These are phyloP conservation scores for Drosophila azteca DNA, from an alignment of 1,140 invertebrate genomes.

Conservation along the genomic window DNA sequence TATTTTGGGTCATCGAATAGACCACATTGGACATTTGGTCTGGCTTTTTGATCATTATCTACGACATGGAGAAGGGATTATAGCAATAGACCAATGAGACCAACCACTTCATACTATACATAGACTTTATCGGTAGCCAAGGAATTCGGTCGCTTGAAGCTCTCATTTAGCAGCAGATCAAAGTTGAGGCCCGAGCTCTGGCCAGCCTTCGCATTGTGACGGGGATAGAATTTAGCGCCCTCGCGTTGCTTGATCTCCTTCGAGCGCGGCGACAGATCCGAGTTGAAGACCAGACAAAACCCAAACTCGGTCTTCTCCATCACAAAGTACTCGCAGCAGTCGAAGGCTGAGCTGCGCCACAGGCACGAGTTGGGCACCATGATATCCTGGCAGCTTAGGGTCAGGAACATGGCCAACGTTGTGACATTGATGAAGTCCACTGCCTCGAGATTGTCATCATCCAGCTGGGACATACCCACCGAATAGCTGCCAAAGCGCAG, in stretches of 20 bases:
- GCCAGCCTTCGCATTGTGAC: slow-evolving; percentile 68
- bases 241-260: slow-evolving; percentile 24
- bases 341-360: slow-evolving; percentile 56
- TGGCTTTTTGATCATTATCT: slow-evolving; percentile 74
- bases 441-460: slow-evolving; percentile 63
- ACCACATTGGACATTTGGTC: slow-evolving; percentile 58
- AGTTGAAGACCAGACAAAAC: slow-evolving; percentile 68
- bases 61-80: neutral
- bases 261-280: slow-evolving; percentile 47
- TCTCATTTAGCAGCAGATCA: slow-evolving; percentile 41
- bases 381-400: slow-evolving; percentile 55
- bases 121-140: slow-evolving; percentile 62
- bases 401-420: slow-evolving; percentile 37
- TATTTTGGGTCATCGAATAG: slow-evolving; percentile 68
- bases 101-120: slow-evolving; percentile 8
- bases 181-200: slow-evolving; percentile 66
- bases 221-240: slow-evolving; percentile 57
- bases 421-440: slow-evolving; percentile 58
- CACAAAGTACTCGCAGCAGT: slow-evolving; percentile 69
- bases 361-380: slow-evolving; percentile 40
- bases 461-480: slow-evolving; percentile 39
- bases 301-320: slow-evolving; percentile 71
- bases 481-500: slow-evolving; percentile 56
- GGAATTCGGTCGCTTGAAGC: slow-evolving; percentile 54
- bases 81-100: neutral